Conservation (phyloP, 2,113 vertebrate species). For the Eupsittula cactorum region DNA sequence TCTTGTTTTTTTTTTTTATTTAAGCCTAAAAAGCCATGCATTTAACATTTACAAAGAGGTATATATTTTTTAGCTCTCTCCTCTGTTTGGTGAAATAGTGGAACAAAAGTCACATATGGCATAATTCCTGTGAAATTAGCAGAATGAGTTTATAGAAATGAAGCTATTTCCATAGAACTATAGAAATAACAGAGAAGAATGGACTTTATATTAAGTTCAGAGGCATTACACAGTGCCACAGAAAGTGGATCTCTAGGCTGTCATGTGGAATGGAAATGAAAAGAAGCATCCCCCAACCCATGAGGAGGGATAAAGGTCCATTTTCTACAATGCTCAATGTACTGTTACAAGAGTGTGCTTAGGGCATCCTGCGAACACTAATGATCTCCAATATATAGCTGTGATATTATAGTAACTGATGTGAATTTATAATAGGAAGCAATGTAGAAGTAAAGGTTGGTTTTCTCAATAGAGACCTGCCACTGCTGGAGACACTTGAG, state of each 20-base stretch:
- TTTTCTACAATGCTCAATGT: fast-evolving
- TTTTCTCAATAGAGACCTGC: background rate
- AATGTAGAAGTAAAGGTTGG: background rate
- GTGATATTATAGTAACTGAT: background rate
- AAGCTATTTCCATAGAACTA: background rate
- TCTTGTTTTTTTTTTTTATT: background rate
- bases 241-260: background rate
- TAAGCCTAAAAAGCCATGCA: background rate
- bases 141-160: background rate
- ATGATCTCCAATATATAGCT: background rate
- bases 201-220: background rate
- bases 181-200: background rate
- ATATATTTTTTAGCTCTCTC: background rate
- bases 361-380: background rate
- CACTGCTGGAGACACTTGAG: background rate
- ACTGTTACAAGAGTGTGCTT: background rate
- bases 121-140: background rate
- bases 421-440: background rate
- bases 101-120: background rate
- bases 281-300: background rate
- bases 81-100: background rate
- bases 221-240: background rate
- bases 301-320: background rate
- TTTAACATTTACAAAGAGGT: background rate
- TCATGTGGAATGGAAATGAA: background rate